Evolutionary conservation across 2,888 invertebrate species (phyloP), one percentile per base, ranked within the genome.

Genomic region (Eueremaeus valkanovi): DNA sequence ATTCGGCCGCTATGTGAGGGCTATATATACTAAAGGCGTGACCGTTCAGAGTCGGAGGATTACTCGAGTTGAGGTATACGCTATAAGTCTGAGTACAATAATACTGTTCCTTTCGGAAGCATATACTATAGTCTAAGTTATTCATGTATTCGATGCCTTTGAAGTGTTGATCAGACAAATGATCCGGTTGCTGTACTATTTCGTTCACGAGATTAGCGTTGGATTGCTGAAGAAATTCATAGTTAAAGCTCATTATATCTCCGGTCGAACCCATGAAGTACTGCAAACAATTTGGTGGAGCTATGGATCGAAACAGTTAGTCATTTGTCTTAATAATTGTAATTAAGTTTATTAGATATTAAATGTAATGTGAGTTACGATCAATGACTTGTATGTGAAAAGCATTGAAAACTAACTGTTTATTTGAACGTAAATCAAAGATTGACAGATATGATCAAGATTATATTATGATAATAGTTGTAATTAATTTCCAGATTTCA

Each of bases 91-190:
- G 90, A 0, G 92, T 90, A 80, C 93, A 94, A 82, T 93, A 93
- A 82, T 92, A 93, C 77, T 90, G 87, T 82, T 93, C 93, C 82
- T 89, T 90, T 40, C 93, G 85, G 55, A 93, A 87, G 82, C 93
- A 94, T 78, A 92, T 89, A 78, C 92, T 90, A 82, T 94, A 94
- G 83, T 93, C 93, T 82, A 93, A 92, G 83, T 92, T 93, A 75
- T 92, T 92, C 24, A 93, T 86, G 75, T 79, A 78, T 27, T 58
- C 74, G 24, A 72, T 51, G 33, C 73, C 73, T 24, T 24, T 42
- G 29, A 18, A 18, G 18, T 13, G 21, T 9, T 13, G 5, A 24
- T 68, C 36, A 8, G 68, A 16, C 40, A 68, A 68, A 1, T 68
- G 21, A 21, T 40, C 16, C 1, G 11, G n/a, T n/a, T n/a, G n/a